These are phyloP conservation scores for Rhopalosiphum nymphaeae DNA, from an alignment of 2,888 invertebrate genomes.

Conservation along the genomic window DNA sequence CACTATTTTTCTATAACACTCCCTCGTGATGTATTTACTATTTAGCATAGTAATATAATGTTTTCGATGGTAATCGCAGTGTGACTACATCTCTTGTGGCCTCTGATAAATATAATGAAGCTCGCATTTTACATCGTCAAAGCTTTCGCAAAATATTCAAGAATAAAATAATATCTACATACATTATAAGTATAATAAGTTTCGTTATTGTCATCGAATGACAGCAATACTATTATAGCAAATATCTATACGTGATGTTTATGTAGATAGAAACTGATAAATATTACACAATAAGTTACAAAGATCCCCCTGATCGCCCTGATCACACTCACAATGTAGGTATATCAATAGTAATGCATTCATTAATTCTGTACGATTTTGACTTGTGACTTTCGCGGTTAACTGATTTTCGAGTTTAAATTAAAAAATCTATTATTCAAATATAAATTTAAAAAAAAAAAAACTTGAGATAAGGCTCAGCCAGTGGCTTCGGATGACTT, in stretches of 20 bases:
- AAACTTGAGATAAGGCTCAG: not conserved
- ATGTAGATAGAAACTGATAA: not conserved
- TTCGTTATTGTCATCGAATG: not conserved
- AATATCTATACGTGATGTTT: not conserved
- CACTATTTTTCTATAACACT: too few species aligned
- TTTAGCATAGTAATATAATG: too few species aligned
- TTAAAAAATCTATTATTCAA: not conserved
- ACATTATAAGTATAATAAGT: not conserved
- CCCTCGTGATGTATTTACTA: too few species aligned
- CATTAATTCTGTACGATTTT: not conserved
- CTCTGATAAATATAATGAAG: not conserved
- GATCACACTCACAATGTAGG: not conserved
- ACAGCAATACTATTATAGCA: not conserved
- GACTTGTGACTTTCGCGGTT: not conserved
- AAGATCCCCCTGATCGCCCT: too few species aligned
- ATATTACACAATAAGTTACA: not conserved
- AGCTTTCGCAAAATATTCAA: not conserved
- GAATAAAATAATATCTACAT: not conserved
- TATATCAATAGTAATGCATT: not conserved
- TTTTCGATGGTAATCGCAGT: too few species aligned
- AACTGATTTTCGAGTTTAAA: not conserved
- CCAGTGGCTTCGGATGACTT: not conserved
- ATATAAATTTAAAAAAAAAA: not conserved
- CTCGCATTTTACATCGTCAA: not conserved
- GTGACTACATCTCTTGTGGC: not conserved